Evolutionary conservation across 2,888 invertebrate species (phyloP).

Genomic region (Tetropium fuscum): DNA sequence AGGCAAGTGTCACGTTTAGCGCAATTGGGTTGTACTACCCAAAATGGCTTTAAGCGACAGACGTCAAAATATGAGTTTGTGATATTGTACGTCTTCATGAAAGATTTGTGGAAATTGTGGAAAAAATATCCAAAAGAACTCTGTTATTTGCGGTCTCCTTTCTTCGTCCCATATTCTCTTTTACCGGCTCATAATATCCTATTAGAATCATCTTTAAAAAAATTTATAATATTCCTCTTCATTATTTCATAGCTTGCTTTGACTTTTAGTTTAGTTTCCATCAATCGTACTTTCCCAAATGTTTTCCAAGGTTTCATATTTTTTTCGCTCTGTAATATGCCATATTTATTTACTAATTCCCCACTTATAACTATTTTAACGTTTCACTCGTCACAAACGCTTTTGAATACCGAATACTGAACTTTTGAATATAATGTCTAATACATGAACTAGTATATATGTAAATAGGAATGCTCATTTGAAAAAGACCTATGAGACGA

Average conservation of each 20-base stretch:
- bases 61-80: neutral
- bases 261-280: slow-evolving; percentile 3
- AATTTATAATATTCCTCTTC: slow-evolving; percentile 11
- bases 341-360: slow-evolving; percentile 1
- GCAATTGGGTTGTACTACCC: neutral
- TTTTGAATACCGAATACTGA: too few species aligned
- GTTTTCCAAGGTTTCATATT: neutral
- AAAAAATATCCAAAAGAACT: neutral
- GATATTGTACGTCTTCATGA: neutral
- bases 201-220: too few species aligned
- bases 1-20: neutral
- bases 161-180: neutral
- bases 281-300: neutral
- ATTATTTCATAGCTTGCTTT: slow-evolving; percentile 7
- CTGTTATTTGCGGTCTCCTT: neutral
- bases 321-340: neutral
- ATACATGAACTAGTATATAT: too few species aligned
- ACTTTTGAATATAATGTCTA: too few species aligned
- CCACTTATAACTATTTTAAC: too few species aligned
- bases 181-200: neutral
- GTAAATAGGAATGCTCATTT: too few species aligned
- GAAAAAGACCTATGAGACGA: too few species aligned
- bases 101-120: neutral
- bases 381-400: too few species aligned
- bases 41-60: neutral